Percentiles rank a stretch among this genome's conserved stretches.
Conservation (phyloP, 2,888 invertebrate species). For the Eretmocerus hayati region DNA sequence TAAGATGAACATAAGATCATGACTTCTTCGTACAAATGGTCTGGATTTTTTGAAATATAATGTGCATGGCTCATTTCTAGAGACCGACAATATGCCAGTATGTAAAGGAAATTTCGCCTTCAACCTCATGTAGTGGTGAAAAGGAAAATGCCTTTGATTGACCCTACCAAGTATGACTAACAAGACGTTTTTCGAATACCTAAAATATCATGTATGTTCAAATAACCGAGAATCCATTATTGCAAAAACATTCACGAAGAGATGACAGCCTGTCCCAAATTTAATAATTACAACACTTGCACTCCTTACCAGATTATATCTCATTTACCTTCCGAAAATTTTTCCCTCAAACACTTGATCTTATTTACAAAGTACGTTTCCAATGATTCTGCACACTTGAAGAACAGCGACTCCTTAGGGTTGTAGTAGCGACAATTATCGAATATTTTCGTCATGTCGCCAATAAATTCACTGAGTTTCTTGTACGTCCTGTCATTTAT, state of each 20-base stretch:
- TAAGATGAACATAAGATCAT: conserved; percentile 23
- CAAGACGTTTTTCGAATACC: conserved; percentile 15
- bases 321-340: conserved; percentile 58
- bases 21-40: no score
- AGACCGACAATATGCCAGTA: no score
- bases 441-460: conserved; percentile 97
- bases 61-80: no score
- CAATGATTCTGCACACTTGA: conserved; percentile 90
- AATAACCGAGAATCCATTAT: conserved; percentile 15
- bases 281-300: conserved; percentile 23
- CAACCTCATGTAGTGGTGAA: no score
- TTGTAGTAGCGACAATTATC: conserved; percentile 98
- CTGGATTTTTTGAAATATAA: no score
- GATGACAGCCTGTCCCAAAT: conserved; percentile 16
- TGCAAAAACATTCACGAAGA: conserved; percentile 19
- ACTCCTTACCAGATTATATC: conserved; percentile 15
- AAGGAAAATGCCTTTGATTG: no score
- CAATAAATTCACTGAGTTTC: conserved; percentile 89
- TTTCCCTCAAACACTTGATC: conserved; percentile 81
- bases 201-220: conserved; percentile 14
- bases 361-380: conserved; percentile 94
- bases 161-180: conserved; percentile 22
- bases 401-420: conserved; percentile 91
- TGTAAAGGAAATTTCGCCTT: no score
- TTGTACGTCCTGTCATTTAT: conserved; percentile 77